phyloP scores from a whole-genome alignment of 2,888 invertebrate genomes.

The Drosophila macrothrix region DNA sequence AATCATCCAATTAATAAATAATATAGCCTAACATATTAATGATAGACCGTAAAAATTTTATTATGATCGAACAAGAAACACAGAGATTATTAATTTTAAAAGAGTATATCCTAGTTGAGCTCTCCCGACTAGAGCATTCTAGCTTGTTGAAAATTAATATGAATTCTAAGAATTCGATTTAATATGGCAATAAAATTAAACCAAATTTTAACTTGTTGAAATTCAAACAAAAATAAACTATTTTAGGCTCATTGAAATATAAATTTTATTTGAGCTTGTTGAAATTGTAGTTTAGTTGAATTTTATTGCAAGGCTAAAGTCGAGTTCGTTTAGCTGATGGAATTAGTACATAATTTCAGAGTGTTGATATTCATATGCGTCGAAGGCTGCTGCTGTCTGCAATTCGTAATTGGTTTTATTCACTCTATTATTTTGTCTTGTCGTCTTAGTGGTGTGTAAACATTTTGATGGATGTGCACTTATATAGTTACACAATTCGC shows the following conservation, averaged over 20 bases:
- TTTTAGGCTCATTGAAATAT: background rate
- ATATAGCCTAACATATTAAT: background rate
- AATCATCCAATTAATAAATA: background rate
- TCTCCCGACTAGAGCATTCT: background rate
- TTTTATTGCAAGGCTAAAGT: background rate
- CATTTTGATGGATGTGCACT: slow-evolving; percentile 56
- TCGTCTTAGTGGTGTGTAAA: slow-evolving; percentile 33
- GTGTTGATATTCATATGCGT: background rate
- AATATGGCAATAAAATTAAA: background rate
- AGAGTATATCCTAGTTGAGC: background rate
- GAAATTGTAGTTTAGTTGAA: background rate
- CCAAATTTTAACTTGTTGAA: background rate
- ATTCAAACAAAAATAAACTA: background rate
- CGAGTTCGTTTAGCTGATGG: background rate
- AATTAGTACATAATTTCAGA: slow-evolving; percentile 1
- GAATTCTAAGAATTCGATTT: background rate
- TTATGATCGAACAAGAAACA: no score
- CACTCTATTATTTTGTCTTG: slow-evolving; percentile 21
- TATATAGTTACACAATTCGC: slow-evolving; percentile 18
- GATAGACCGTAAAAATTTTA: no score
- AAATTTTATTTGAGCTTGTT: background rate
- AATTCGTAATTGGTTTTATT: slow-evolving; percentile 37
- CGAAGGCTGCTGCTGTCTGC: slow-evolving; percentile 5
- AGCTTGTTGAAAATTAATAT: background rate
- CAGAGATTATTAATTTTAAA: background rate